Conservation (phyloP, 2,888 invertebrate species). For the Erpobdella octoculata region DNA sequence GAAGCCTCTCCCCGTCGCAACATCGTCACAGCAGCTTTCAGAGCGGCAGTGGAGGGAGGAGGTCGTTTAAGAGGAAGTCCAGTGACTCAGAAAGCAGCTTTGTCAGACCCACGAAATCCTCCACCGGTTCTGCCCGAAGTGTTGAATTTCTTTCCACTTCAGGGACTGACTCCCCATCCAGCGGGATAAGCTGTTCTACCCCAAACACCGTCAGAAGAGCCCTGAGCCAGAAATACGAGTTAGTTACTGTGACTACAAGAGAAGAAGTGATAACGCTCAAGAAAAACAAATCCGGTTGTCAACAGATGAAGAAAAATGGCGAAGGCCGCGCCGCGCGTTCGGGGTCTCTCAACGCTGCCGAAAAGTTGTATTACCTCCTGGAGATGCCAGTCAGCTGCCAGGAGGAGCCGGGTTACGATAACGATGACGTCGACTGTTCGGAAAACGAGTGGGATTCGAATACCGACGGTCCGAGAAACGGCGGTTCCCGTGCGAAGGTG, state of each 20-base stretch:
- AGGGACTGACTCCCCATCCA: background rate
- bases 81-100: background rate
- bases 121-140: background rate
- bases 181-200: background rate
- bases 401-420: background rate
- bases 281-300: background rate
- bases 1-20: background rate
- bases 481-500: too few species aligned
- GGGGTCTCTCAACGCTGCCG: background rate
- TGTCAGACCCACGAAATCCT: too few species aligned
- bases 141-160: background rate
- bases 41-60: too few species aligned
- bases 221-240: background rate
- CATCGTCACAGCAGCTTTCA: too few species aligned
- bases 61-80: too few species aligned
- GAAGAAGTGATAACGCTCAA: background rate
- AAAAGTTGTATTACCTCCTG: constrained; percentile 14
- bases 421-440: background rate
- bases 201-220: background rate
- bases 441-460: background rate
- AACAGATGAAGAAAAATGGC: background rate
- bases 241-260: background rate
- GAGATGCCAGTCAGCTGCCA: background rate
- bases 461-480: background rate
- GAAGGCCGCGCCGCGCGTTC: background rate